These are phyloP conservation scores for Anableps anableps DNA, from an alignment of 2,797 vertebrate species.

Conservation along the genomic window DNA sequence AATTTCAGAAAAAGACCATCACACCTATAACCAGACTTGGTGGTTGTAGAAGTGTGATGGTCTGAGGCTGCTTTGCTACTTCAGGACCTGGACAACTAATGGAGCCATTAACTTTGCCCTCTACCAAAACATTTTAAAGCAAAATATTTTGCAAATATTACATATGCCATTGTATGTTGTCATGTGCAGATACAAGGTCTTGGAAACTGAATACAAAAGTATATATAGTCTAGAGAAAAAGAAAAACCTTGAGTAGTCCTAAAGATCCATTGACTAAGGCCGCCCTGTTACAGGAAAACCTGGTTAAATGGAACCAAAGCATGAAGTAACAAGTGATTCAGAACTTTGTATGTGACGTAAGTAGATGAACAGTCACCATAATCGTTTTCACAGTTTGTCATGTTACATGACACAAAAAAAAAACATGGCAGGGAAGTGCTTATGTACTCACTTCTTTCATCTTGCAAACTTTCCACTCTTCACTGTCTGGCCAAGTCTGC, in stretches of 20 bases:
- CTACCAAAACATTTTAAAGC: not conserved
- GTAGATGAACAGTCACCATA: no score
- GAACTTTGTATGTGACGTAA: no score
- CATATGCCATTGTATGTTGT: not conserved
- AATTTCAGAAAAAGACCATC: no score
- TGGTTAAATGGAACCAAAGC: no score
- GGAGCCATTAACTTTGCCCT: not conserved
- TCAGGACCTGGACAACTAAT: not conserved
- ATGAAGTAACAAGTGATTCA: no score
- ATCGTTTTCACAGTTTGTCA: no score
- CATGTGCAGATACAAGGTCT: not conserved
- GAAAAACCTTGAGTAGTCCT: not conserved
- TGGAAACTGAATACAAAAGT: not conserved
- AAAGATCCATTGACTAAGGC: no score
- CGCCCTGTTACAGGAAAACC: no score
- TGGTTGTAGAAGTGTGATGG: no score
- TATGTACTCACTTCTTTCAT: not conserved
- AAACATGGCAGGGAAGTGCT: not conserved
- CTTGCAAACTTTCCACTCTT: conserved; percentile 20
- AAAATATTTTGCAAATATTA: not conserved
- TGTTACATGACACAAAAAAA: not conserved
- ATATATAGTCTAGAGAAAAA: not conserved
- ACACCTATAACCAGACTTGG: no score
- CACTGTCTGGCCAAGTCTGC: conserved; percentile 36
- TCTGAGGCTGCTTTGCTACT: no score